phyloP scores from a whole-genome alignment of 1,140 invertebrate genomes.

The Galleria mellonella region DNA sequence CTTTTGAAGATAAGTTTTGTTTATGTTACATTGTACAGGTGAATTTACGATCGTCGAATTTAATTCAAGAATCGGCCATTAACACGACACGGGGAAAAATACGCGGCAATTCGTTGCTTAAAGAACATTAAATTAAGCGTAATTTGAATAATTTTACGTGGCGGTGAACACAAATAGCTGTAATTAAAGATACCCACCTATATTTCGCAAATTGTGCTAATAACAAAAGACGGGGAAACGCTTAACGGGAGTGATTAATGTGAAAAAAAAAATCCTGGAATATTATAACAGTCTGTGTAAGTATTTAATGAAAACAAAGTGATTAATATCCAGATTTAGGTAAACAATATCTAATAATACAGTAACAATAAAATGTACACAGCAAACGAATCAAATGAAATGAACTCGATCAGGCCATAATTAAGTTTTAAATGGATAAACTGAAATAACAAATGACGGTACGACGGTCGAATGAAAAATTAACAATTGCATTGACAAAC shows the following conservation, averaged over 20 bases:
- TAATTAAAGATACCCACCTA: conserved; percentile 46
- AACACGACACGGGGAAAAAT: conserved; percentile 53
- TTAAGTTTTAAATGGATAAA: conserved; percentile 28
- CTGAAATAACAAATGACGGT: conserved; percentile 31
- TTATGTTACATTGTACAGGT: conserved; percentile 27
- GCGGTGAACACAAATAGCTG: conserved; percentile 55
- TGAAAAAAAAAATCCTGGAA: conserved; percentile 6
- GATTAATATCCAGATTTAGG: too few relatives aligned
- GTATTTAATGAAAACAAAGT: neutral
- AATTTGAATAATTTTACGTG: conserved; percentile 67
- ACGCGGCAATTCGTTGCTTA: conserved; percentile 47
- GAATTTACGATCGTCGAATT: conserved; percentile 53
- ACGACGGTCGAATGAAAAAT: conserved; percentile 39
- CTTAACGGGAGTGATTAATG: conserved; percentile 18
- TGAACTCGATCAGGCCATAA: conserved; percentile 12
- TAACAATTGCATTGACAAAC: conserved; percentile 50
- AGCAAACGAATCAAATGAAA: conserved; percentile 11
- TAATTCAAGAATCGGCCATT: conserved; percentile 55
- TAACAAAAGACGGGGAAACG: conserved; percentile 18
- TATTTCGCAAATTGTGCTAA: conserved; percentile 33
- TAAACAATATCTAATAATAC: conserved; percentile 1
- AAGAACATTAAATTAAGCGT: conserved; percentile 55
- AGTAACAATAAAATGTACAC: conserved; percentile 5
- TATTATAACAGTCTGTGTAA: neutral
- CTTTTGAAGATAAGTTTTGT: conserved; percentile 29